Evolutionary conservation across 1,140 invertebrate genomes (phyloP).

Genomic region (Aleiodes sp.): DNA sequence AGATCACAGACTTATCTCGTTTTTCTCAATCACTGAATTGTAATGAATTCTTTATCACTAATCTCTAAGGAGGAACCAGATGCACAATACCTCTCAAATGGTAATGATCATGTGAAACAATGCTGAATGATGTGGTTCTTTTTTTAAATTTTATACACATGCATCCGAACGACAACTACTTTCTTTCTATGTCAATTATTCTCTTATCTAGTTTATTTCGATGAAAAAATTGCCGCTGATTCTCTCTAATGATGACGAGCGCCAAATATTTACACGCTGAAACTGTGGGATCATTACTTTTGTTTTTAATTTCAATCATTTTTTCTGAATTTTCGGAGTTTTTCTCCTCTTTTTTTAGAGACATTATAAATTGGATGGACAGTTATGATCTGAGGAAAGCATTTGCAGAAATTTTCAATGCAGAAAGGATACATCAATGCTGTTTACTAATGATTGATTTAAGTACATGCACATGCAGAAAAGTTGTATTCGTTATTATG

Average conservation of each 20-base stretch:
- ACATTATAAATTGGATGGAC: not conserved
- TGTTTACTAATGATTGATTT: not conserved
- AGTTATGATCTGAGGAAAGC: not conserved
- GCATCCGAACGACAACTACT: not conserved
- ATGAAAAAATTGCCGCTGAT: not conserved
- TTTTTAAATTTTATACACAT: not conserved
- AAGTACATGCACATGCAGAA: not conserved
- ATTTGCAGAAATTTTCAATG: not conserved
- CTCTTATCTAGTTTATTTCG: not conserved
- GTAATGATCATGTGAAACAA: constrained; percentile 26
- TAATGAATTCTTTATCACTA: not conserved
- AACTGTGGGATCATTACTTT: not conserved
- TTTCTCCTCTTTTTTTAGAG: not conserved
- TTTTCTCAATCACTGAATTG: not conserved
- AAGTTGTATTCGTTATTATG: not conserved
- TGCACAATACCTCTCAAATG: constrained; percentile 61
- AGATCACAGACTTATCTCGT: not conserved
- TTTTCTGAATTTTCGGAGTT: too few relatives aligned
- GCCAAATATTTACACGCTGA: not conserved
- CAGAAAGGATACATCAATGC: not conserved
- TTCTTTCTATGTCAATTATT: not conserved
- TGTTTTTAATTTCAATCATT: not conserved
- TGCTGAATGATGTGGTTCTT: constrained; percentile 24
- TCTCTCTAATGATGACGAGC: not conserved
- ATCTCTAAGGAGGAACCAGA: constrained; percentile 56